Percentiles rank a stretch among this genome's conserved stretches.
phyloP scores from a whole-genome alignment of 2,113 vertebrate species.

The Grantiella picta region DNA sequence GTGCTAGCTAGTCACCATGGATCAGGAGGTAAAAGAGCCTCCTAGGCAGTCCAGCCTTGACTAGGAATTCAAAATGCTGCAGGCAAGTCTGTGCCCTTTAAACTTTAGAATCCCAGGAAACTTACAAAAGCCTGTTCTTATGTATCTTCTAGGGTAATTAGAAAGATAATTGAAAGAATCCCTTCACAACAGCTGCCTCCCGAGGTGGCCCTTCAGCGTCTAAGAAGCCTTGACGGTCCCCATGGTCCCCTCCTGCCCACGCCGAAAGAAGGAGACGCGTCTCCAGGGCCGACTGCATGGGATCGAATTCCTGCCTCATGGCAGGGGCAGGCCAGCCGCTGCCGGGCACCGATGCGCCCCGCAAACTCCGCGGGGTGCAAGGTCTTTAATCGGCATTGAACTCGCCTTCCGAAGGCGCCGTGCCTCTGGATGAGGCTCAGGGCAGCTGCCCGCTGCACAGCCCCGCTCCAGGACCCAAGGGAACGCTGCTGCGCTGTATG shows the following conservation, averaged over 20 bases:
- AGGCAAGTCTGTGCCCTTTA: neutral
- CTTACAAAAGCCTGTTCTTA: neutral
- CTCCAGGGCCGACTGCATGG: neutral
- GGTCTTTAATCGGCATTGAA: fast-evolving
- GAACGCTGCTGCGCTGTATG: fast-evolving
- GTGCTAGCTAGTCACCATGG: neutral
- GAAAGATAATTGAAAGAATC: neutral
- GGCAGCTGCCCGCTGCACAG: neutral
- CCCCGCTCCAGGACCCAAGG: neutral
- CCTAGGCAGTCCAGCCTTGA: neutral
- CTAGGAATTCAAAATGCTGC: neutral
- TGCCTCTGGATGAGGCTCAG: neutral
- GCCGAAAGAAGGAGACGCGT: neutral
- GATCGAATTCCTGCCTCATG: neutral
- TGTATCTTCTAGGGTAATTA: neutral
- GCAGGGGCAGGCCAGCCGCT: neutral
- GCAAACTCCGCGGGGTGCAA: neutral
- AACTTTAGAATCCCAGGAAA: neutral
- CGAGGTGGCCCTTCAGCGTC: neutral
- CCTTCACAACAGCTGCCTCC: neutral
- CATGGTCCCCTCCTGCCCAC: neutral
- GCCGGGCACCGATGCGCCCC: neutral
- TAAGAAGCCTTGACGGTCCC: neutral
- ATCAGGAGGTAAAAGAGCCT: neutral
- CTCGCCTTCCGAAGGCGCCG: neutral